Base-by-base conservation (phyloP, 2,888 invertebrate species). In the Noctua fimbriata region DNA sequence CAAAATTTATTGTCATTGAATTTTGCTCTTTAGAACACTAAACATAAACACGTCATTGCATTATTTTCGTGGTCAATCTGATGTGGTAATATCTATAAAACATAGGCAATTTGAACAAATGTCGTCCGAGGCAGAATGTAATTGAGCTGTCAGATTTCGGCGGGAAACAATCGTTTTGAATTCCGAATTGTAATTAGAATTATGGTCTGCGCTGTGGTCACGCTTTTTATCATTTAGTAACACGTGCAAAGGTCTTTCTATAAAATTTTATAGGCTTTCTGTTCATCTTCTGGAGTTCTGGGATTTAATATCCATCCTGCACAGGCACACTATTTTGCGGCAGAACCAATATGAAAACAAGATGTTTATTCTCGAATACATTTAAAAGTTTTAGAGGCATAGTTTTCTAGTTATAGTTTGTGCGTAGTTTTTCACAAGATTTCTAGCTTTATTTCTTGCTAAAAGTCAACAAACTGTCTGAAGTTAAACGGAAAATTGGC, bases 101-200 rank as follows among this genome's bases (percentile, higher is more conserved):
- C 91, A 93, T 93, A 91, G 92, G 93, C 93, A 95, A 96, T 95
- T 95, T 95, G 95, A 95, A 95, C 96, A 96, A 96, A 96, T 96
- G 96, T 96, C 95, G 92, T 94, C 92, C 91, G 92, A 92, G 90
- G 92, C 90, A 91, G 89, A 93, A 92, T 92, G 94, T 93, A 96
- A 96, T 96, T 94, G 95, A 94, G 92, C 94, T 95, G 95, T 95
- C 95, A 95, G 93, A 95, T 95, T 96, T 95, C 89, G 92, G 93
- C 93, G 94, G 93, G 94, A 95, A 94, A 93, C 89, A 91, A 91
- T 82, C 66, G 79, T 82, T 75, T 85, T 82, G 75, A 81, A 87
- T 86, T 83, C 79, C 44, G 75, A 87, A 86, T 77, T 76, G 76
- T 86, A 72, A 76, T 80, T 78, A 60, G 78, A 81, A 73, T 82